Evolutionary conservation across 2,113 vertebrate genomes (phyloP).

Genomic region (Brachyhypopomus gauderio): DNA sequence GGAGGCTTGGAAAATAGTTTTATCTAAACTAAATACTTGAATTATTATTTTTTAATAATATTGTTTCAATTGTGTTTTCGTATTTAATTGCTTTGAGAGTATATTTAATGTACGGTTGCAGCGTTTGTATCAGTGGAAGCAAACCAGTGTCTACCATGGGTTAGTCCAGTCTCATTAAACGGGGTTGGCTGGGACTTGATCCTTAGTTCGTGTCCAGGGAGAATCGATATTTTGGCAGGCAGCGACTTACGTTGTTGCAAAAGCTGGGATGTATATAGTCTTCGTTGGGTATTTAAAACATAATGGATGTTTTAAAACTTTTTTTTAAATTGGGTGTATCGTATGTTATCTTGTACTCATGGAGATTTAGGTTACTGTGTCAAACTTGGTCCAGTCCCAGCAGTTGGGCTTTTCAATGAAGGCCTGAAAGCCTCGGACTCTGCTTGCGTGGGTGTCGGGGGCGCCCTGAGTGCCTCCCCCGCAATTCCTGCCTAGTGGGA

Average conservation of each 20-base stretch:
- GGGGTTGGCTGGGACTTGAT: too few relatives aligned
- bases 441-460: not conserved
- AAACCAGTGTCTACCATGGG: not conserved
- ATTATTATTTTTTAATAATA: too few relatives aligned
- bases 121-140: not conserved
- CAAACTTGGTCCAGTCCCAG: not conserved
- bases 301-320: not conserved
- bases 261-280: not conserved
- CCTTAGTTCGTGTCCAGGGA: not conserved
- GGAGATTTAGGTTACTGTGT: not conserved
- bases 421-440: constrained; percentile 54
- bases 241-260: not conserved
- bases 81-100: not conserved
- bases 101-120: too few relatives aligned
- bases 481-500: constrained; percentile 3
- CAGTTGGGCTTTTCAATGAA: not conserved
- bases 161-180: not conserved
- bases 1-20: too few relatives aligned
- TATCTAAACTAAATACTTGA: too few relatives aligned
- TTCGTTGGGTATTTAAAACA: not conserved
- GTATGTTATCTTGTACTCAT: too few relatives aligned
- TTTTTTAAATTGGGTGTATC: too few relatives aligned
- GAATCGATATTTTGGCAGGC: not conserved
- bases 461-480: not conserved
- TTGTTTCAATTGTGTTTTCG: not conserved